phyloP scores from a whole-genome alignment of 2,888 invertebrate genomes.

The Poecilobothrus nobilitatus region DNA sequence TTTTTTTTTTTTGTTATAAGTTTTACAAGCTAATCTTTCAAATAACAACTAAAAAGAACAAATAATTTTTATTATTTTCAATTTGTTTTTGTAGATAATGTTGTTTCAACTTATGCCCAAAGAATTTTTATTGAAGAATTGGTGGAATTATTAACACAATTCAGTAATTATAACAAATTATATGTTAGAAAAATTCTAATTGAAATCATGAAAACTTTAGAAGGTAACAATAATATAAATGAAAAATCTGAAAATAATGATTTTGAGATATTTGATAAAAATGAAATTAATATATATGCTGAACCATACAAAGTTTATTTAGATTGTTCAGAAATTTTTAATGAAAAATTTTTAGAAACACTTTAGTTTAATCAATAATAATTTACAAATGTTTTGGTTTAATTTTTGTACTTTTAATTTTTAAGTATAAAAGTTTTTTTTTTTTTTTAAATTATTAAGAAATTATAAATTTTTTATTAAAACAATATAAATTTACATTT shows the following conservation, averaged over 20 bases:
- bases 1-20: no score
- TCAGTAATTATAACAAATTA: not conserved
- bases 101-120: slow-evolving; percentile 31
- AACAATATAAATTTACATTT: not conserved
- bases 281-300: slow-evolving; percentile 37
- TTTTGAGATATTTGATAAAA: slow-evolving; percentile 36
- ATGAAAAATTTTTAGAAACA: not conserved
- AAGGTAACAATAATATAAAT: not conserved
- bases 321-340: slow-evolving; percentile 20
- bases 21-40: no score
- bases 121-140: slow-evolving; percentile 27
- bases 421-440: not conserved
- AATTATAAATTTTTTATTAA: not conserved
- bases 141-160: not conserved
- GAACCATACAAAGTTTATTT: slow-evolving; percentile 32
- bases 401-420: not conserved
- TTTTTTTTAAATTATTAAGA: not conserved
- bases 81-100: slow-evolving; percentile 22
- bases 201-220: not conserved
- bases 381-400: not conserved
- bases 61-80: no score
- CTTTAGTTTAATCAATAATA: not conserved
- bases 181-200: not conserved
- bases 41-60: no score
- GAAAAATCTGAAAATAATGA: slow-evolving; percentile 16